Percentiles rank a stretch among this genome's conserved stretches.
Conservation (phyloP, 2,797 vertebrate species). For the Nannoperca obscura region DNA sequence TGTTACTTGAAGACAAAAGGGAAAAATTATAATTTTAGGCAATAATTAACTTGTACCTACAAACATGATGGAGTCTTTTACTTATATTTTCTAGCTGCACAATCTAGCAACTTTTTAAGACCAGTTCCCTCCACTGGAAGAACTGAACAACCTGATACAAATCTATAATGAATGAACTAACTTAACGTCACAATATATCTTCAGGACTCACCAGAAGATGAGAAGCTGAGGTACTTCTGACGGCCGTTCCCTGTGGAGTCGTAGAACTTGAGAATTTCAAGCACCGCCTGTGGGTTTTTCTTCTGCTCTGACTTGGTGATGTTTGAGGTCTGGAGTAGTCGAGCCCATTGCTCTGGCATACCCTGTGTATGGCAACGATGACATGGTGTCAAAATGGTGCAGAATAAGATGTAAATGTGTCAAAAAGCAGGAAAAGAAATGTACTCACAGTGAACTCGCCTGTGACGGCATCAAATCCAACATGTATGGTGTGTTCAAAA, state of each 20-base stretch:
- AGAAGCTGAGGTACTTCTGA: conserved; percentile 99
- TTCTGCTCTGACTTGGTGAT: conserved; percentile 99
- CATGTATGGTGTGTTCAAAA: conserved; percentile 98
- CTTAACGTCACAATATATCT: not conserved
- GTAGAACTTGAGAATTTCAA: conserved; percentile 97
- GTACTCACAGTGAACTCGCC: conserved; percentile 95
- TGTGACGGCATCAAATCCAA: conserved; percentile 97
- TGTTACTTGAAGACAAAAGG: not conserved
- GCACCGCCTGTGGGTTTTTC: conserved; percentile 98
- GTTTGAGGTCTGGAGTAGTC: conserved; percentile 97
- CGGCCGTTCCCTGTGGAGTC: conserved; percentile 96
- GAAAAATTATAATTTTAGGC: not conserved
- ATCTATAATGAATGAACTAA: not conserved
- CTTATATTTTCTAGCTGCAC: not conserved
- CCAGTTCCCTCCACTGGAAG: not conserved
- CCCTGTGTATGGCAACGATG: conserved; percentile 82
- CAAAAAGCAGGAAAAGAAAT: not conserved
- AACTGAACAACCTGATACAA: not conserved
- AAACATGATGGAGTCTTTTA: not conserved
- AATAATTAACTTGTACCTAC: conserved; percentile 5
- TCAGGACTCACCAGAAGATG: conserved; percentile 91
- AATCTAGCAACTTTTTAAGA: not conserved
- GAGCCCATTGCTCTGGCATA: conserved; percentile 99
- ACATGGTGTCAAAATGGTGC: not conserved
- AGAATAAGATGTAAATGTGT: not conserved